Conservation (phyloP, 2,113 vertebrate genomes). For the Sphyrna mokarran region DNA sequence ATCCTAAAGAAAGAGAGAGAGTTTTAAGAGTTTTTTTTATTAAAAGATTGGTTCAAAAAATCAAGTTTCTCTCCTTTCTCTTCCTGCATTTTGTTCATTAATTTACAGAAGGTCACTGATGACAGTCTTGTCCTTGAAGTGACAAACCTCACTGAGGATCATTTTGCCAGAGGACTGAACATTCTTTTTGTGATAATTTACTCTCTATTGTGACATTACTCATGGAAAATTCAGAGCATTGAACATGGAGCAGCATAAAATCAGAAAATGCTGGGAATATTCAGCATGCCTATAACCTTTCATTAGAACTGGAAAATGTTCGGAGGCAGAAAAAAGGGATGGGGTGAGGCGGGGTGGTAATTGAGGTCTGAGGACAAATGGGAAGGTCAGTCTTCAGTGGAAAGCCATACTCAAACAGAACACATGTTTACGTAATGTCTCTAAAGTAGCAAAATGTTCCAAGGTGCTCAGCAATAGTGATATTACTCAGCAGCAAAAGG, state of each 20-base stretch:
- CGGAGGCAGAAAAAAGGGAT: no score
- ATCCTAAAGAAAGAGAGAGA: no score
- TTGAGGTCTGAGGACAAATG: no score
- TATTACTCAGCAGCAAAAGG: background rate
- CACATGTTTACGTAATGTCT: no score
- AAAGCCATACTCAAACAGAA: background rate
- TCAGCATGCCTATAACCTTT: no score
- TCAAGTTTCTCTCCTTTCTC: background rate
- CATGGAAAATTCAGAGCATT: background rate
- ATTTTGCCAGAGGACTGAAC: background rate
- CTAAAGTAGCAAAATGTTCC: background rate
- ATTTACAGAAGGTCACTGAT: background rate
- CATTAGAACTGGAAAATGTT: background rate
- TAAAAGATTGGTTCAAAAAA: background rate
- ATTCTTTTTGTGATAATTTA: background rate
- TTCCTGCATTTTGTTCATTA: background rate
- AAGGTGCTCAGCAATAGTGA: background rate
- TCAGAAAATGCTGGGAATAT: background rate
- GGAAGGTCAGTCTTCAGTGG: background rate
- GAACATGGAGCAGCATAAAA: background rate
- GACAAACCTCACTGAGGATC: background rate
- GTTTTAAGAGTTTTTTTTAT: no score
- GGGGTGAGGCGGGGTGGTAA: no score
- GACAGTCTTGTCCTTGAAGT: background rate
- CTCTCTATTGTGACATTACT: background rate